Evolutionary conservation across 2,113 vertebrate genomes (phyloP).

Genomic region (Grallaria varia): DNA sequence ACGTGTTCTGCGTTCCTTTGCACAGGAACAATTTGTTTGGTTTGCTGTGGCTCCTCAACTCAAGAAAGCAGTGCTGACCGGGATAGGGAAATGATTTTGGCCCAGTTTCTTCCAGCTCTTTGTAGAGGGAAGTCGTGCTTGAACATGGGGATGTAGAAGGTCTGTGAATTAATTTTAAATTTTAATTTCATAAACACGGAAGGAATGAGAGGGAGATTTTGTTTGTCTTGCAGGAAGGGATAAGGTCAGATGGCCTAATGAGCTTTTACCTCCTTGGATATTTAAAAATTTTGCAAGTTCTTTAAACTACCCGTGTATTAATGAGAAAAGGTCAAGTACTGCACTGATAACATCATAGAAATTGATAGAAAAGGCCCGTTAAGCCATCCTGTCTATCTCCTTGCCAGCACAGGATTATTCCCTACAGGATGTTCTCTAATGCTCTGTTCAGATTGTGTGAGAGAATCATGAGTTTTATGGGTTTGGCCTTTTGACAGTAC

Average conservation of each 20-base stretch:
- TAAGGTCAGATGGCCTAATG: neutral
- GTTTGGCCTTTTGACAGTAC: slow-evolving; percentile 35
- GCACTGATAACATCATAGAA: neutral
- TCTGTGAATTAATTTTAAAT: neutral
- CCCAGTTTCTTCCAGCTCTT: neutral
- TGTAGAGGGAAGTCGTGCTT: neutral
- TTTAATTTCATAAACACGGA: neutral
- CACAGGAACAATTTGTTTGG: neutral
- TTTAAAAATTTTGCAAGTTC: neutral
- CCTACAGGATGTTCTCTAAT: neutral
- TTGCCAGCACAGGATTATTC: slow-evolving; percentile 24
- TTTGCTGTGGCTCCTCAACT: neutral
- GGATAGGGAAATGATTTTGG: neutral
- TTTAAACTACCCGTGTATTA: neutral
- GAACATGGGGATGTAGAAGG: neutral
- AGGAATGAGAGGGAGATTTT: neutral
- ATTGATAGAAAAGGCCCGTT: neutral
- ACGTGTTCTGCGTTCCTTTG: neutral
- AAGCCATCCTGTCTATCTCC: neutral
- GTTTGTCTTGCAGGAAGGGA: neutral
- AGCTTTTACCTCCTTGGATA: neutral
- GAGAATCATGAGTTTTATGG: slow-evolving; percentile 18
- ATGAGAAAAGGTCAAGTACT: neutral
- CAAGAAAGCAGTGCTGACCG: neutral
- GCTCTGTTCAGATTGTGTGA: neutral